Percentiles rank a stretch among this genome's conserved stretches.
phyloP scores from a whole-genome alignment of 1,140 invertebrate species.

The Drosophila pruinosa region DNA sequence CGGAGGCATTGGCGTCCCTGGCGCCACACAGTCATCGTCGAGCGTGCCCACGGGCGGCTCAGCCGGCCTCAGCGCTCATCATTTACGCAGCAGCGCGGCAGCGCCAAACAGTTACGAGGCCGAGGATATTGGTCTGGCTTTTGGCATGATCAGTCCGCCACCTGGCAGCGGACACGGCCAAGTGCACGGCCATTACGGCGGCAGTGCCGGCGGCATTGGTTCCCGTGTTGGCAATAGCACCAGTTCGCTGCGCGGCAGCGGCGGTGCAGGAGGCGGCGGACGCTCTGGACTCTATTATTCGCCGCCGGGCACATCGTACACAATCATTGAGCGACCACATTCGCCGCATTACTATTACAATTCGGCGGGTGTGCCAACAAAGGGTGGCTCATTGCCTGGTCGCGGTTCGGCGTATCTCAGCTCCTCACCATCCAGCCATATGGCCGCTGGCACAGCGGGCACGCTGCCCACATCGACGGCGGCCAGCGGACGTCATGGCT shows the following conservation, averaged over 20 bases:
- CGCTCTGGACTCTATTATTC: slow-evolving; percentile 87
- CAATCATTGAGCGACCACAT: slow-evolving; percentile 91
- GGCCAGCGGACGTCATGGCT: slow-evolving; percentile 57
- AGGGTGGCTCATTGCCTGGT: slow-evolving; percentile 79
- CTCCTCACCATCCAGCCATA: slow-evolving; percentile 83
- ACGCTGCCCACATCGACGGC: slow-evolving; percentile 80
- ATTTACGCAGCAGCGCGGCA: slow-evolving; percentile 66
- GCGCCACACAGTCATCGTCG: slow-evolving; percentile 76
- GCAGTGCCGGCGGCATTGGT: slow-evolving; percentile 49
- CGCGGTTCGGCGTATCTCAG: slow-evolving; percentile 86
- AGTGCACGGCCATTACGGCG: slow-evolving; percentile 28
- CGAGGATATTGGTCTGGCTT: slow-evolving; percentile 75
- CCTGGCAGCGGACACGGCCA: slow-evolving; percentile 66
- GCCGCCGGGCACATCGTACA: slow-evolving; percentile 90
- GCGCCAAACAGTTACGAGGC: slow-evolving; percentile 80
- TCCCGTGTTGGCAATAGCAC: slow-evolving; percentile 80
- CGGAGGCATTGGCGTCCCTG: slow-evolving; percentile 46
- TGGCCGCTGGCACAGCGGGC: slow-evolving; percentile 82
- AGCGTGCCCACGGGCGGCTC: slow-evolving; percentile 78
- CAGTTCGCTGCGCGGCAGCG: slow-evolving; percentile 70
- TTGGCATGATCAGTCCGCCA: slow-evolving; percentile 80
- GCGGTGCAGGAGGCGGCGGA: slow-evolving; percentile 67
- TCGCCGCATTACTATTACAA: slow-evolving; percentile 86
- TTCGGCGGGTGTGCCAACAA: slow-evolving; percentile 82
- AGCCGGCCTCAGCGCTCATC: slow-evolving; percentile 71